Conservation (phyloP, 2,113 vertebrate genomes). For the Lynx canadensis region DNA sequence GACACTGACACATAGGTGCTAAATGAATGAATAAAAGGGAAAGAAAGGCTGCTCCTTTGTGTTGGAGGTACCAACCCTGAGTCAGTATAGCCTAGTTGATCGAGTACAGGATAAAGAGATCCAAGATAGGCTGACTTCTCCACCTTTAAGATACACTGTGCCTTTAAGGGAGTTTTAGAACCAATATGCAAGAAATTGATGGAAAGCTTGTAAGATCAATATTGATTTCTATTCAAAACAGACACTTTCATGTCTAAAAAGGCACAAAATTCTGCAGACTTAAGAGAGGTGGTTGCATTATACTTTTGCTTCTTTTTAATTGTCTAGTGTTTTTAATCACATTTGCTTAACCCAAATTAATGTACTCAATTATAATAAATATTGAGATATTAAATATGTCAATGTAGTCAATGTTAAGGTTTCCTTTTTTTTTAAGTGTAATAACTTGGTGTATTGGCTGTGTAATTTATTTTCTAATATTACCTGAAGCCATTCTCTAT, state of each 20-base stretch:
- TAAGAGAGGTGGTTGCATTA: constrained; percentile 24
- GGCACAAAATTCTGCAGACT: background rate
- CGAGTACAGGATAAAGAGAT: background rate
- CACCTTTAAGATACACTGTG: background rate
- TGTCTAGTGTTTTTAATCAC: constrained; percentile 52
- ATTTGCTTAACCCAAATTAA: constrained; percentile 51
- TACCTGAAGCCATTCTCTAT: background rate
- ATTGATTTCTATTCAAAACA: background rate
- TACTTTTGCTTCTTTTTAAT: constrained; percentile 49
- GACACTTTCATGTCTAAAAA: background rate
- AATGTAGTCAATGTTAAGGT: constrained; percentile 7
- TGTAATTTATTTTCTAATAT: constrained; percentile 33
- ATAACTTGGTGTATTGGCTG: background rate
- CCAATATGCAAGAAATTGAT: background rate
- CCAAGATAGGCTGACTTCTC: background rate
- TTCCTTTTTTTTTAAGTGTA: constrained; percentile 20
- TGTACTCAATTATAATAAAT: constrained; percentile 70
- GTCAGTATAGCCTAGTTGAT: background rate
- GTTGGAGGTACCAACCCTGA: background rate
- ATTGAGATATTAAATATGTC: constrained; percentile 36
- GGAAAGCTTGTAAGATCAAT: background rate
- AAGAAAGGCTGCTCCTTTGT: background rate
- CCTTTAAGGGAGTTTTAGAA: background rate
- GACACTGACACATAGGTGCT: background rate
- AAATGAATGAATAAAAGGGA: background rate